Evolutionary conservation across 2,797 vertebrate genomes (phyloP).

Genomic region (Hydrolagus colliei): DNA sequence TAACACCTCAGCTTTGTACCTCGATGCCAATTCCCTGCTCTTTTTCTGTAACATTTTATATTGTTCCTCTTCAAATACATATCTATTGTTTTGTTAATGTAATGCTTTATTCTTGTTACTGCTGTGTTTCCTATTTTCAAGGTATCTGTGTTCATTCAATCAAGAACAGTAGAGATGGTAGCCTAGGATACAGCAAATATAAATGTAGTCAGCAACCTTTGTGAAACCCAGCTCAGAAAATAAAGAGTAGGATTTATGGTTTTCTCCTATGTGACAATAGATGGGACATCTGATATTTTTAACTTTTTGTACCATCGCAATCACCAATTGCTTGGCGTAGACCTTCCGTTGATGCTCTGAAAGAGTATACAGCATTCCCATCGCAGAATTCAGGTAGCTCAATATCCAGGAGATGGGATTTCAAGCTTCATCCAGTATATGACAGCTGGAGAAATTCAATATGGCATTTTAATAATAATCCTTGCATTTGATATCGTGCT

Average conservation of each 20-base stretch:
- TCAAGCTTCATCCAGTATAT: conserved; percentile 45
- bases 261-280: conserved; percentile 53
- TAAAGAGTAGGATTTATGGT: conserved; percentile 46
- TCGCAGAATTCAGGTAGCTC: conserved; percentile 44
- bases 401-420: conserved; percentile 52
- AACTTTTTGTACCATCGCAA: conserved; percentile 45
- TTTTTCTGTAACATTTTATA: too few relatives aligned
- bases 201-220: conserved; percentile 44
- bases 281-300: conserved; percentile 46
- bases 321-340: conserved; percentile 48
- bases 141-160: too few relatives aligned
- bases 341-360: conserved; percentile 54
- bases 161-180: neutral
- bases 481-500: too few relatives aligned
- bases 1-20: too few relatives aligned
- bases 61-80: too few relatives aligned
- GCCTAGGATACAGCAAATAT: neutral
- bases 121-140: too few relatives aligned
- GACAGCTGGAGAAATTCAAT: conserved; percentile 47
- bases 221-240: conserved; percentile 51
- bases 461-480: conserved; percentile 35
- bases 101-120: too few relatives aligned
- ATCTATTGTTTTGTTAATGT: too few relatives aligned
- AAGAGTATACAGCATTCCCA: conserved; percentile 48
- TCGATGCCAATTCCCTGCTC: too few relatives aligned